These are phyloP conservation scores for mouse (Mus musculus) DNA, from an alignment of 2,113 vertebrate species.

Conservation along the genomic window DNA sequence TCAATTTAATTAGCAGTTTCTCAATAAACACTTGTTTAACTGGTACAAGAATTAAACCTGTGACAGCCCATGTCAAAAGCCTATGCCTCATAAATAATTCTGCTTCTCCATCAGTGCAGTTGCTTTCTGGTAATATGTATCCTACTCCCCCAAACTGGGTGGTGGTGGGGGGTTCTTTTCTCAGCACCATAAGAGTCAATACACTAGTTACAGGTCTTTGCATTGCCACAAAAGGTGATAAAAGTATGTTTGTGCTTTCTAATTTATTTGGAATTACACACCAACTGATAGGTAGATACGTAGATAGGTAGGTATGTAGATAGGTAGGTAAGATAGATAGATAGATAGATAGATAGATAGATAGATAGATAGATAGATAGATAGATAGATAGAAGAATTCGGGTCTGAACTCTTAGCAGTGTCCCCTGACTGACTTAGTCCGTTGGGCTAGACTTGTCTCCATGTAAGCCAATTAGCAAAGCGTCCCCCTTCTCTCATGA, in stretches of 20 bases:
- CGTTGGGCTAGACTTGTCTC: not conserved
- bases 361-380: no score
- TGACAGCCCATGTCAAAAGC: not conserved
- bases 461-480: not conserved
- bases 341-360: no score
- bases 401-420: not conserved
- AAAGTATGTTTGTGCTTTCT: not conserved
- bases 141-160: not conserved
- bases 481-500: not conserved
- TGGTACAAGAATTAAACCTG: constrained; percentile 20
- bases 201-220: not conserved
- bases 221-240: constrained; percentile 40
- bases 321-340: no score
- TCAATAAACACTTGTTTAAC: constrained; percentile 38
- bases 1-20: constrained; percentile 32
- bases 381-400: not conserved
- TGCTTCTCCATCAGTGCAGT: constrained; percentile 16
- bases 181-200: not conserved
- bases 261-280: constrained; percentile 8
- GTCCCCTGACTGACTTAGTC: not conserved
- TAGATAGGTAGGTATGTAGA: no score
- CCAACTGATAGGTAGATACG: not conserved
- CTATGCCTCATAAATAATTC: not conserved
- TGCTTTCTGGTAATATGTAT: constrained; percentile 25
- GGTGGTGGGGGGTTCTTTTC: not conserved